Evolutionary conservation across 1,140 invertebrate species (phyloP), one percentile per base, ranked within the genome.

Genomic region (Globodera rostochiensis): DNA sequence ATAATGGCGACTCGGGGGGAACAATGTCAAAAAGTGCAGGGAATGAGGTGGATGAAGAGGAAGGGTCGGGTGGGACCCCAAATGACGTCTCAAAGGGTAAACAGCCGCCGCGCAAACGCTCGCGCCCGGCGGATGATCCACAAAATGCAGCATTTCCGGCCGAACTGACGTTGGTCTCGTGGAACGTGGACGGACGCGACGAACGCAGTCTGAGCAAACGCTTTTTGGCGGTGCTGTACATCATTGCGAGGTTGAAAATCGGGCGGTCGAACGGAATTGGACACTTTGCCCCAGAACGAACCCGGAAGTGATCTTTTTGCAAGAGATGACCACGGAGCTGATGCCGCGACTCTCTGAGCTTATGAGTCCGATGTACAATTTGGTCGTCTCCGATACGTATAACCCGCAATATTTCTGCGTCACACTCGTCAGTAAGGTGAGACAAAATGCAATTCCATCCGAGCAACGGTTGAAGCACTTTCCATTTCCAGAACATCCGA

Each of bases 121-220:
- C 57, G 57, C 57, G 57, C 3, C 57, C 11, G 6, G 11, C 15
- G 9, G 50, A 76, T 13, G 46, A 75, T 5, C 21, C n/a, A 13
- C 11, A 19, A 57, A 71, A 36, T 7, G 19, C 25, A 8, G n/a
- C 8, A 66, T 79, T 83, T 53, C 83, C 83, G 21, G 21, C 73
- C 53, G 84, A 86, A 73, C n/a, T 86, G 19, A 81, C 80, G 21
- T 82, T 92, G 21, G 87, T 92, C 6, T 90, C 92, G 6, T 93
- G 93, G 93, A 93, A 93, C 86, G 90, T 93, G 81, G 93, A 93
- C 91, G 93, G 93, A 4, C 86, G 93, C 3, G 92, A 93, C 86
- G 88, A 90, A 21, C 89, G 90, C 21, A 92, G 92, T 86, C 74
- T 93, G 9, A 90, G 91, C 64, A 90, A 91, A 47, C 85, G 93